Evolutionary conservation across 30 jellyfish, hydroid and myxozoan species (phyloP), one percentile per base, ranked within the genome.

Genomic region (Aurelia coerulea): DNA sequence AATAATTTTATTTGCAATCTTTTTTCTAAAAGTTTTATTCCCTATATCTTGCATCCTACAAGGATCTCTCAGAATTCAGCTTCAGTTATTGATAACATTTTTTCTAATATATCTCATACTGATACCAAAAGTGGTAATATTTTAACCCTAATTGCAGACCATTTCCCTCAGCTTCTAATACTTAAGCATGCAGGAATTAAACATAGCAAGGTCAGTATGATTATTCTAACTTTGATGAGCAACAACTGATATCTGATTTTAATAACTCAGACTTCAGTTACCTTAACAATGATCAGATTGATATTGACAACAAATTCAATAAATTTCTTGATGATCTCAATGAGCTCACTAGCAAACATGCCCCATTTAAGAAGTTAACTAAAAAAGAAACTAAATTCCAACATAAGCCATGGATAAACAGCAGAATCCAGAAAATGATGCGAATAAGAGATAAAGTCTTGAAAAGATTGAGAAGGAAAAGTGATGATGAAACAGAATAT

Each of bases 31-130:
- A 29, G 62, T 39, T 56, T 73, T 19, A 34, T 82, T 56, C 91
- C 91, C 33, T 68, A 85, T 73, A 82, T 82, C 16, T 50, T 19
- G 56, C 85, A 62, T 39, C 87, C 81, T 71, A 74, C 81, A 62
- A 72, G 87, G 52, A 65, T 85, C 59, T 69, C 73, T 62, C 69
- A 71, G 19, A 54, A 49, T 51, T 83, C 86, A 50, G 60, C 86
- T 42, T 70, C 86, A 52, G 65, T 83, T 29, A 83, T 83, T 73
- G 92, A 83, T 62, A 83, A 83, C 42, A 80, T 80, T 17, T 80
- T 63, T 80, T 62, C 90, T 49, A 52, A 80, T 50, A 37, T 49
- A 50, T 51, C 56, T 37, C 46, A 80, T 80, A 46, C 73, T 5
- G 42, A 65, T 19, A 42, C 66, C 10, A 64, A 41, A 41, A 39